These are phyloP conservation scores for Galendromus occidentalis DNA, from an alignment of 1,140 invertebrate genomes.

Conservation along the genomic window DNA sequence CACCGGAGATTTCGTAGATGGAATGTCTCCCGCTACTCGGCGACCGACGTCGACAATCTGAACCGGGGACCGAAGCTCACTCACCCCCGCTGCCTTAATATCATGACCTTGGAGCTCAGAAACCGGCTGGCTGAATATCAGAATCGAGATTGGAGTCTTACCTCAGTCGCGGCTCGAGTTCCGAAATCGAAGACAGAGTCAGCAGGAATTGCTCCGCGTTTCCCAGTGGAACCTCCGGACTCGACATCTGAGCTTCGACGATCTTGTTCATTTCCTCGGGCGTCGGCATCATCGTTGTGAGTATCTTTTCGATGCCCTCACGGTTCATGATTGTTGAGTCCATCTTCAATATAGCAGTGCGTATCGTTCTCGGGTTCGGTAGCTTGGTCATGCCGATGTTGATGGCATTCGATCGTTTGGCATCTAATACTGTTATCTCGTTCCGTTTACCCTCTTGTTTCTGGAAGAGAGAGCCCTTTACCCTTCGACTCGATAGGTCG, in stretches of 20 bases:
- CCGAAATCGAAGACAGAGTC: slow-evolving; percentile 81
- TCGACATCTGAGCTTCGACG: slow-evolving; percentile 75
- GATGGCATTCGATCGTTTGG: slow-evolving; percentile 94
- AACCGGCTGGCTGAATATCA: too few species aligned
- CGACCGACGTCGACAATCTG: too few species aligned
- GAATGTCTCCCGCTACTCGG: too few species aligned
- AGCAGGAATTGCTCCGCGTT: slow-evolving; percentile 94
- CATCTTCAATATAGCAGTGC: slow-evolving; percentile 97
- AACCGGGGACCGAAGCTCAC: too few species aligned
- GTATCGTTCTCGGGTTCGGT: slow-evolving; percentile 80
- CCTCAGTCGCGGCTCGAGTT: slow-evolving; percentile 64
- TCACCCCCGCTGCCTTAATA: too few species aligned
- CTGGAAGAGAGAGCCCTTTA: slow-evolving; percentile 11
- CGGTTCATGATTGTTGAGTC: slow-evolving; percentile 92
- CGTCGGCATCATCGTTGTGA: slow-evolving; percentile 81
- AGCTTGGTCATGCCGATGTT: slow-evolving; percentile 99
- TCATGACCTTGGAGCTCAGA: too few species aligned
- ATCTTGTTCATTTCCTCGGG: slow-evolving; percentile 92
- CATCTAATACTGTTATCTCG: slow-evolving; percentile 84
- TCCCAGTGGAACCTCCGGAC: slow-evolving; percentile 83
- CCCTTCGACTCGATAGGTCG: too few species aligned
- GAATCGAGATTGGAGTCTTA: neutral
- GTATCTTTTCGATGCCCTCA: slow-evolving; percentile 87
- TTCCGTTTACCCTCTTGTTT: slow-evolving; percentile 72
- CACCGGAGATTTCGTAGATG: too few species aligned